These are phyloP conservation scores for Micronycteris hirsuta DNA, from an alignment of 2,113 vertebrate species.

Conservation along the genomic window DNA sequence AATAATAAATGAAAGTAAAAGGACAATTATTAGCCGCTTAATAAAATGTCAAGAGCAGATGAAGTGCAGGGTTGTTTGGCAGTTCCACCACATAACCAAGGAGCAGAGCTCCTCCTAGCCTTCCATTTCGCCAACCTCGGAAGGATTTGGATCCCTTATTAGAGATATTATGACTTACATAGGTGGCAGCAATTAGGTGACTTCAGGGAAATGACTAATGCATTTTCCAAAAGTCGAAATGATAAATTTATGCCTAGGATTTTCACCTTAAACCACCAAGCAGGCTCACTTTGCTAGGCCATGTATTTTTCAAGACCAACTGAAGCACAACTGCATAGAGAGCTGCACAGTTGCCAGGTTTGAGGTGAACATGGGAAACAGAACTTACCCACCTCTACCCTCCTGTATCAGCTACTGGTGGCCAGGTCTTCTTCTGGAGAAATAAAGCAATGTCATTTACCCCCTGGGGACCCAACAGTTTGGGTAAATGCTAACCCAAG, in stretches of 20 bases:
- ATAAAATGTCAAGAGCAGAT: not conserved
- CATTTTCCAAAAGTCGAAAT: not conserved
- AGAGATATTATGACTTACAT: not conserved
- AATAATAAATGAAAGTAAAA: not conserved
- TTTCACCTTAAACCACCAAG: not conserved
- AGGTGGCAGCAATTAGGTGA: not conserved
- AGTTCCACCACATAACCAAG: not conserved
- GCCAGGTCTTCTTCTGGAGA: not conserved
- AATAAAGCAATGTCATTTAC: not conserved
- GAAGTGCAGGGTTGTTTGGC: not conserved
- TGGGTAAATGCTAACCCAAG: conserved; percentile 30
- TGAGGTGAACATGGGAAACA: not conserved
- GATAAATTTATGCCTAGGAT: not conserved
- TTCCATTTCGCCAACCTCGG: not conserved
- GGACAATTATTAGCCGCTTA: not conserved
- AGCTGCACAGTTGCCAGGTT: not conserved
- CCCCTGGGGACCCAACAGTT: not conserved
- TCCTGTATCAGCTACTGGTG: not conserved
- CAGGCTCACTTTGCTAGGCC: not conserved
- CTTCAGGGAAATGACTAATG: not conserved
- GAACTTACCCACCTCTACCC: not conserved
- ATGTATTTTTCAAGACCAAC: not conserved
- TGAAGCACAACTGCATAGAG: not conserved
- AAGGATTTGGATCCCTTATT: not conserved
- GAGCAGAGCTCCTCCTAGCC: accelerated